Base-by-base conservation (phyloP, 2,888 invertebrate genomes). In the Scrobipalpa costella region DNA sequence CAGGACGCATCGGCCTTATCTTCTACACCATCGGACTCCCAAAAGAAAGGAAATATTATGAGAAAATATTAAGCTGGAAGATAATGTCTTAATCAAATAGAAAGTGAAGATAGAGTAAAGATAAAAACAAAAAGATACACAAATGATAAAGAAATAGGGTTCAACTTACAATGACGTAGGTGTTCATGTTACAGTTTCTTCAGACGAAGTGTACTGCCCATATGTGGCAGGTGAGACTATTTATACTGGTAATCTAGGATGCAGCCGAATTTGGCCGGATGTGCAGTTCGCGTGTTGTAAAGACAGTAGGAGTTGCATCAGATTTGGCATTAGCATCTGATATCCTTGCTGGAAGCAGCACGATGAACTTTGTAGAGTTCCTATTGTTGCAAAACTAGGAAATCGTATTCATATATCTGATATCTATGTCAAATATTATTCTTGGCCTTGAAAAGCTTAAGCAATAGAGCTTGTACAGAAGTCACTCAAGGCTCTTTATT, bases 81-180 rank as follows among this genome's bases (percentile, higher is more conserved):
- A 49, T 2, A 19, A 49, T 49, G 7, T 19, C 17, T 17, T 17
- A 17, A 49, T 49, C 15, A 13, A 38, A 38, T 11, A 38, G 13
- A 2, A 17, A 17, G 6, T 17, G 47, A 49, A 15, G 47, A 15
- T 15, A 13, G 47, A 15, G 13, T 13, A 47, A 47, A n/a, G 15
- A 17, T 21, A 21, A 21, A 1, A 49, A 49, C 1, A 17, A 49
- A 17, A 19, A 2, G 2, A 49, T 17, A 49, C 2, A 49, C 49
- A 49, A 8, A 49, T 38, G 38, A 11, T 2, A 38, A 5, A 11
- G 38, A 34, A 55, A 34, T 2, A 34, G 34, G 34, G 15, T 33
- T 13, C n/a, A 69, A 88, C 90, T 90, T 73, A 90, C 90, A 72
- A 84, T 79, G 61, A 88, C 72, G 75, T 77, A 85, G 80, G 84